Evolutionary conservation across 30 jellyfish, hydroid and myxozoan genomes (phyloP).

Genomic region (Hydra vulgaris): DNA sequence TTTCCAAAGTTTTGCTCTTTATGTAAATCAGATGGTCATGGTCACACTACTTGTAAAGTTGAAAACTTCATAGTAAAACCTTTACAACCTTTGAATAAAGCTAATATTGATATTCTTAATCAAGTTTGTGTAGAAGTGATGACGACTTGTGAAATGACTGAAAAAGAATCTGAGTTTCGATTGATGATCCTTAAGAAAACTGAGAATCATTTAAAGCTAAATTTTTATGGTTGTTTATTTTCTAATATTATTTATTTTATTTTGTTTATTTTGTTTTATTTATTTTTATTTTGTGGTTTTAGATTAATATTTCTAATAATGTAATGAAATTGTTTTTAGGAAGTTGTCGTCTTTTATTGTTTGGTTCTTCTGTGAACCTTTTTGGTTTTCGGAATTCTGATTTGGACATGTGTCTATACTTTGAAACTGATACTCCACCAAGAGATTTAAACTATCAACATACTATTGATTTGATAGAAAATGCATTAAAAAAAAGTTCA

Average conservation of each 20-base stretch:
- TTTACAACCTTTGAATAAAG: constrained; percentile 10
- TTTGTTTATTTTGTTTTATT: no score
- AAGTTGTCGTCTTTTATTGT: constrained; percentile 31
- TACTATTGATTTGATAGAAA: constrained; percentile 23
- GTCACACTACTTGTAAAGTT: constrained; percentile 22
- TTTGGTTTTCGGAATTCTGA: constrained; percentile 69
- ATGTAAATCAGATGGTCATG: constrained; percentile 38
- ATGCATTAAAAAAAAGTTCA: constrained; percentile 8
- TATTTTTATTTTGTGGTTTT: no score
- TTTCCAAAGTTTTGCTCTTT: constrained; percentile 32
- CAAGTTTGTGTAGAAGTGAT: constrained; percentile 21
- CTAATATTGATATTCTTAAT: not conserved
- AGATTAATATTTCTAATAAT: no score
- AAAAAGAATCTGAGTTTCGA: constrained; percentile 18
- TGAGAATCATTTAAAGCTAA: not conserved
- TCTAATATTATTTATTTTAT: not conserved
- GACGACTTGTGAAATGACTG: constrained; percentile 23
- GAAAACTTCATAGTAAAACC: constrained; percentile 7
- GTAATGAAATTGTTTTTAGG: constrained; percentile 4
- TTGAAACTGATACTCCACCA: constrained; percentile 15
- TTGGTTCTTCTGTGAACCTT: constrained; percentile 80
- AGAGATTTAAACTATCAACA: constrained; percentile 20
- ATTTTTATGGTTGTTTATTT: not conserved
- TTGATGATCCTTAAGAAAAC: not conserved
- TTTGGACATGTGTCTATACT: constrained; percentile 57